A percentile compares a stretch with the other conserved stretches of the same genome.
phyloP scores from a whole-genome alignment of 2,888 invertebrate species.

The Limenitis camilla region DNA sequence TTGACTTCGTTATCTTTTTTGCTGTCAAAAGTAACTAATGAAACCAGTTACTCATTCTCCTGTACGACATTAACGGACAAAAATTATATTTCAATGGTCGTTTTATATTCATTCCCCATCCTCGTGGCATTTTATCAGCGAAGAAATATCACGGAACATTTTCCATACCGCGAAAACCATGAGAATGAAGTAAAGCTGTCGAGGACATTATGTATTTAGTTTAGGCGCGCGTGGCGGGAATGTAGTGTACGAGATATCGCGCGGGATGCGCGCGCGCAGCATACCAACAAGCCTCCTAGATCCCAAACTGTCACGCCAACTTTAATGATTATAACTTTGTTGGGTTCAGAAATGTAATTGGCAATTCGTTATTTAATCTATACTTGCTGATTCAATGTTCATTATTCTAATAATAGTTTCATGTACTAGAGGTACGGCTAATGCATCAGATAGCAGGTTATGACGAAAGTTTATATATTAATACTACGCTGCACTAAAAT shows the following conservation, averaged over 20 bases:
- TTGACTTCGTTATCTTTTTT: conserved; percentile 1
- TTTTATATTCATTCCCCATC: conserved; percentile 6
- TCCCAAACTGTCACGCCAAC: conserved; percentile 20
- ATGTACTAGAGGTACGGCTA: too few relatives aligned
- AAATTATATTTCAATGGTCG: background rate
- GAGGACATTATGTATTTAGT: conserved; percentile 64
- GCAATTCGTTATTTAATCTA: conserved; percentile 5
- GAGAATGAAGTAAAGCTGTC: conserved; percentile 26
- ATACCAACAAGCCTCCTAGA: conserved; percentile 24
- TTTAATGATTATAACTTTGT: conserved; percentile 13
- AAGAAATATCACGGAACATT: conserved; percentile 18
- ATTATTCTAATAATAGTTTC: too few relatives aligned
- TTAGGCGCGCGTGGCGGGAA: conserved; percentile 32
- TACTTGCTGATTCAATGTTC: background rate
- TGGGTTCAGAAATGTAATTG: conserved; percentile 4
- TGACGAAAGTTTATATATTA: too few relatives aligned
- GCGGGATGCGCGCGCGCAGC: conserved; percentile 22
- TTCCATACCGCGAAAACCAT: conserved; percentile 23
- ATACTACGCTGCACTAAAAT: conserved; percentile 26
- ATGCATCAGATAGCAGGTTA: too few relatives aligned
- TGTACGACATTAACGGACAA: background rate
- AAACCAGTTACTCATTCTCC: background rate
- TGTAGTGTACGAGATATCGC: conserved; percentile 52
- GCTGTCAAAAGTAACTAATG: conserved; percentile 1
- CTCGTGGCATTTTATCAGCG: conserved; percentile 13